phyloP scores from a whole-genome alignment of 2,113 vertebrate genomes.

The Malurus alboscapulatus region DNA sequence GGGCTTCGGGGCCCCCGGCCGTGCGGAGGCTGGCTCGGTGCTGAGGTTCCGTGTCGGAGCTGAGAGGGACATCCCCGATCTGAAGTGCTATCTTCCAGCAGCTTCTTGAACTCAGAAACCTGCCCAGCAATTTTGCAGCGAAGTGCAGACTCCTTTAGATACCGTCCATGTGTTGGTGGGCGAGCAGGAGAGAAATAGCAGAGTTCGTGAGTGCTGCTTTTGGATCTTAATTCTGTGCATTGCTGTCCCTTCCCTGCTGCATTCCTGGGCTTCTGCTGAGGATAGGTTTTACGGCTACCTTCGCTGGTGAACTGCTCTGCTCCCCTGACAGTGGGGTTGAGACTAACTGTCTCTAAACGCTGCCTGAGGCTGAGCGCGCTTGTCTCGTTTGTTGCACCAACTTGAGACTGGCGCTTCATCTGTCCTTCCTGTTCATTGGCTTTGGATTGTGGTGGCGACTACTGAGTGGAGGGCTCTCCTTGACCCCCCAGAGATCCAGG shows the following conservation, averaged over 20 bases:
- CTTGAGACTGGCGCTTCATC: neutral
- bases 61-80: neutral
- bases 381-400: neutral
- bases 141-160: neutral
- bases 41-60: neutral
- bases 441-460: neutral
- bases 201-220: neutral
- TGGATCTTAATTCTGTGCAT: neutral
- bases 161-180: accelerated
- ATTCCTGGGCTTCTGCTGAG: neutral
- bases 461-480: neutral
- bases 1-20: neutral
- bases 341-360: neutral
- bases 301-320: neutral
- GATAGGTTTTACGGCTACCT: neutral
- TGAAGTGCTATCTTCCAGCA: neutral
- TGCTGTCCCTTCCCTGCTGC: neutral
- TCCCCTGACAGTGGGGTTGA: neutral
- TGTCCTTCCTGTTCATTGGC: neutral
- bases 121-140: neutral
- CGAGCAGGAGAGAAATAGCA: neutral
- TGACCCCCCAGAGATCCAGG: neutral
- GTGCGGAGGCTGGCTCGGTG: accelerated
- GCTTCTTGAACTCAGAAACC: neutral
- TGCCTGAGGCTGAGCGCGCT: neutral